Evolutionary conservation across 64 coral and sea anemone genomes (phyloP), one percentile per base, ranked within the genome.

Genomic region (Montipora capricornis): DNA sequence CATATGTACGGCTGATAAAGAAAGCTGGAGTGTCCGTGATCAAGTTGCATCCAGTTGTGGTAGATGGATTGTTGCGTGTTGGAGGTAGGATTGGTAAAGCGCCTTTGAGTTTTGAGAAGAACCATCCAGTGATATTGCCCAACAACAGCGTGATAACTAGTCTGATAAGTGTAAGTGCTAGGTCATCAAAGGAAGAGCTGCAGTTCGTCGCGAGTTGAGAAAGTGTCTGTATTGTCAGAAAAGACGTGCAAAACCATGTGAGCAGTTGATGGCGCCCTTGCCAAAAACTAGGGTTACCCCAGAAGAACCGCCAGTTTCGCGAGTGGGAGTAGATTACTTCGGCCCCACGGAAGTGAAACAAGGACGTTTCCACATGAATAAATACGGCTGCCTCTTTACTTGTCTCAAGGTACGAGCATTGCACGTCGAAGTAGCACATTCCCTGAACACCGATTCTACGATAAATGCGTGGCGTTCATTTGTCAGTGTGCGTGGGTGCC

Each of bases 51-150:
- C 50, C 68, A 22, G 1, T 5, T 3, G 20, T 77, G 7, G 47
- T n/a, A 60, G 74, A 86, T 19, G 73, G 85, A 52, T 51, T 88
- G 44, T 29, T 88, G 20, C 47, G 49, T 26, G 75, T 80, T 55
- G 83, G 92, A 73, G 83, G 92, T 29, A 59, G 76, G 44, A 52
- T 93, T 5, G 44, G 49, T 4, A 20, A 53, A 49, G 45, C 92
- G 26, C 69, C 44, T 49, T 49, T 93, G 6, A 29, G 20, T n/a
- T 73, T 88, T 46, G 53, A 64, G 37, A 37, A 37, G 4, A 87
- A 88, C 76, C 92, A 93, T 48, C 92, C 76, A 51, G 19, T 55
- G 20, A 89, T 89, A 80, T 64, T 83, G 62, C 81, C 81, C 13
- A 17, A 62, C 44, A 83, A 83, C 24, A 51, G n/a, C 37, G 37